Base-by-base conservation (phyloP, 2,797 vertebrate species). In the Tragelaphus oryx region DNA sequence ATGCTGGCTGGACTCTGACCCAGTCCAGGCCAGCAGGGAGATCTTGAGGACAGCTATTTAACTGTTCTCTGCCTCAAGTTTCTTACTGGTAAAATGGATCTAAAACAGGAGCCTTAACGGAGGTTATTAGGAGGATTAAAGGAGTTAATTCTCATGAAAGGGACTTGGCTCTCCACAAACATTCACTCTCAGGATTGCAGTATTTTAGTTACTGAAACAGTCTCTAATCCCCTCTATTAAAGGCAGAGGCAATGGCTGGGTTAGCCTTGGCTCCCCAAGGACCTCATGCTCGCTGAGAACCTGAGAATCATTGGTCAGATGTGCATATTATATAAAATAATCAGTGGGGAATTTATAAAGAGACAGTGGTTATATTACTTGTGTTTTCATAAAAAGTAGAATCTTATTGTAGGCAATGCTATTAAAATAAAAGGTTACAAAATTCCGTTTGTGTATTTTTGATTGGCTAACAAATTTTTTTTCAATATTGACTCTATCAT, bases 401-500 rank as follows among this genome's bases (percentile, higher is more conserved):
- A 71, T 95, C 30, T 60, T 55, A 88, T 17, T 71, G 55, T 55
- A 68, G 68, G 54, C 76, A n/a, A 55, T 48, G 28, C 26, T 57
- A 85, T 93, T 86, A 74, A 92, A 79, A 95, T 59, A 85, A 90
- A 85, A 88, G 52, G 26, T 52, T 86, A 71, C 82, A 93, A 88
- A 83, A 55, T 50, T 65, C 86, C 54, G 5, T 89, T 54, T 68
- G 83, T 8, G 0, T 86, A 44, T 54, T 74, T 76, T 87, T 92
- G 87, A 85, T 92, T 65, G 88, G 46, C 62, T 48, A 87, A 87
- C 62, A 76, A 3, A 48, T 37, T 71, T 65, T 93, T 93, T 82
- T 68, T 76, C 41, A 30, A 5, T 68, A 80, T 6, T 48, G 46
- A 76, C 37, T 84, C 75, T 26, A 57, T 80, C 76, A 62, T 55